These are phyloP conservation scores for Seriola rivoliana DNA, from an alignment of 2,113 vertebrate species.

Conservation along the genomic window DNA sequence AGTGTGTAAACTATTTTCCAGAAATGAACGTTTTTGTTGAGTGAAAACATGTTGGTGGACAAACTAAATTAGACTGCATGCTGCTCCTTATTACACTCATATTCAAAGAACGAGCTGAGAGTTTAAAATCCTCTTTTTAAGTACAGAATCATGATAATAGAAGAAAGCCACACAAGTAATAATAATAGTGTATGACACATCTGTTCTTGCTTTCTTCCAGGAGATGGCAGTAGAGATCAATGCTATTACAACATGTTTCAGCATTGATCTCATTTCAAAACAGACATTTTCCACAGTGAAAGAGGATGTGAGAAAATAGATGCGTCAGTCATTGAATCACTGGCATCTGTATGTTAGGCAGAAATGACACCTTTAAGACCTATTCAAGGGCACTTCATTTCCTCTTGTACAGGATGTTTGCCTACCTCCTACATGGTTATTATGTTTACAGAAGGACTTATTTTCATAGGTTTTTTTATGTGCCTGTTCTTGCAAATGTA, in stretches of 20 bases:
- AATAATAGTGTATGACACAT: not conserved
- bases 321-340: not conserved
- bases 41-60: not conserved
- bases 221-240: slow-evolving; percentile 55
- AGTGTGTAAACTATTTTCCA: slow-evolving; percentile 10
- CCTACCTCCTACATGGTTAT: not conserved
- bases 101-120: not conserved
- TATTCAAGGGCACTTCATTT: not conserved
- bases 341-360: not conserved
- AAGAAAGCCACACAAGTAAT: rapidly evolving
- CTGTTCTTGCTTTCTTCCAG: slow-evolving; percentile 46
- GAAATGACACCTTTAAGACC: not conserved
- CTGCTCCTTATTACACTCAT: not conserved
- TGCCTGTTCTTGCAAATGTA: not conserved
- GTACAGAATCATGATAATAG: not conserved
- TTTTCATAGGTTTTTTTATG: not conserved
- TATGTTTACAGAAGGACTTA: not conserved
- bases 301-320: not conserved
- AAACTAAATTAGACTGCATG: not conserved
- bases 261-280: not conserved
- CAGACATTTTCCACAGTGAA: not conserved
- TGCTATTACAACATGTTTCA: not conserved
- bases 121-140: not conserved
- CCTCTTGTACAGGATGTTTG: slow-evolving; percentile 4
- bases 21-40: not conserved